Conservation (phyloP, 2,113 vertebrate genomes). For the Xyliphius kryptos region DNA sequence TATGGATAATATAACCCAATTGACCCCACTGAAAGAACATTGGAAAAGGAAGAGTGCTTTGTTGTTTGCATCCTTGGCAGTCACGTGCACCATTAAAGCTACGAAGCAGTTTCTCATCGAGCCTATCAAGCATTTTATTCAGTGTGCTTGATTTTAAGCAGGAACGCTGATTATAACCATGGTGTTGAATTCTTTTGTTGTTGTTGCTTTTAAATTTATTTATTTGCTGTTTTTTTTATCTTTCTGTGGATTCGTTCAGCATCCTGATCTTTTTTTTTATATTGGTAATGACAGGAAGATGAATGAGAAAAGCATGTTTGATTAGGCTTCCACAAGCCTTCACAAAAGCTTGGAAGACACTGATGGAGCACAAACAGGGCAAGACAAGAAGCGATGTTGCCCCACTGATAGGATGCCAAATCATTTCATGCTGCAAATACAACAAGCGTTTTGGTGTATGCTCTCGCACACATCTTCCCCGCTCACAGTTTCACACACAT, state of each 20-base stretch:
- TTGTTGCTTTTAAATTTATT: neutral
- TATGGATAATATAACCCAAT: slow-evolving; percentile 36
- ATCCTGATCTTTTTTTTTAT: slow-evolving; percentile 21
- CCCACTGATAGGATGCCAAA: slow-evolving; percentile 40
- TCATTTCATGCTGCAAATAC: slow-evolving; percentile 41
- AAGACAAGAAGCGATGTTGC: slow-evolving; percentile 8
- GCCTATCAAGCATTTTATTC: slow-evolving; percentile 2
- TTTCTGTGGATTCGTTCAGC: slow-evolving; percentile 37
- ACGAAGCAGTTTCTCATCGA: slow-evolving; percentile 8
- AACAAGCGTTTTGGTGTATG: slow-evolving; percentile 20
- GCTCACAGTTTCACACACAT: neutral
- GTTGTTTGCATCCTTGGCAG: slow-evolving; percentile 13
- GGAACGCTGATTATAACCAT: slow-evolving; percentile 19
- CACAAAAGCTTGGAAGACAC: slow-evolving; percentile 27
- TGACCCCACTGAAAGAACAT: slow-evolving; percentile 28
- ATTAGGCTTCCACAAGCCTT: slow-evolving; percentile 30
- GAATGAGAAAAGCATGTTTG: slow-evolving; percentile 41
- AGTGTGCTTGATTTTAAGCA: slow-evolving; percentile 6
- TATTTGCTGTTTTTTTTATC: slow-evolving; percentile 17
- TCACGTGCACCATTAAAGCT: slow-evolving; percentile 28
- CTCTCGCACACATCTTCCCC: neutral
- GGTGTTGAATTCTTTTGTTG: slow-evolving; percentile 1
- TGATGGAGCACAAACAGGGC: slow-evolving; percentile 15
- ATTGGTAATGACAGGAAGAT: slow-evolving; percentile 45
- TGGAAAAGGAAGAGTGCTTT: neutral